These are phyloP conservation scores for Trichosurus vulpecula DNA, from an alignment of 2,797 vertebrate genomes.

Conservation along the genomic window DNA sequence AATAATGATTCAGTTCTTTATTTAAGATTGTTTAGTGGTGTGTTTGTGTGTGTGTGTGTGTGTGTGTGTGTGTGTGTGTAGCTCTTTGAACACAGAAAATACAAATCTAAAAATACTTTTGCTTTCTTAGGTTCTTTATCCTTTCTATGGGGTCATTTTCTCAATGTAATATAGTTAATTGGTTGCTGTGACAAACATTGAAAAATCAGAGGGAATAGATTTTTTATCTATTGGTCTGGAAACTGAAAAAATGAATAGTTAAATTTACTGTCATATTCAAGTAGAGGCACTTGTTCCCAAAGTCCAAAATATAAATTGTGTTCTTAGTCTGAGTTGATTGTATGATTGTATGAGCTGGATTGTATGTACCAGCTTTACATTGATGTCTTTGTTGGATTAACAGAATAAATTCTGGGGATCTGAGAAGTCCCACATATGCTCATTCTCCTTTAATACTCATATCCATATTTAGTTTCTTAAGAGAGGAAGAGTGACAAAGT, in stretches of 20 bases:
- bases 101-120: constrained; percentile 21
- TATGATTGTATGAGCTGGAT: no score
- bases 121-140: constrained; percentile 40
- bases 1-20: constrained; percentile 54
- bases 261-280: constrained; percentile 35
- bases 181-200: constrained; percentile 54
- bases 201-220: constrained; percentile 49
- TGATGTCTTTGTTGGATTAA: constrained; percentile 34
- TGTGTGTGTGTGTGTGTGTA: neutral
- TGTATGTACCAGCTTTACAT: neutral
- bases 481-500: constrained; percentile 42
- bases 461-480: constrained; percentile 45
- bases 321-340: constrained; percentile 43
- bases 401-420: neutral
- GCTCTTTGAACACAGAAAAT: constrained; percentile 26
- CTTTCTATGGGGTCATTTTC: constrained; percentile 29
- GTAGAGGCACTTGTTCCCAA: constrained; percentile 15
- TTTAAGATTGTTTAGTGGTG: neutral
- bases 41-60: no score
- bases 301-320: neutral
- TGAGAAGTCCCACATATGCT: neutral
- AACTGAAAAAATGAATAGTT: constrained; percentile 58
- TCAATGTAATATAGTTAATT: constrained; percentile 32
- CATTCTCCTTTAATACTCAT: constrained; percentile 14
- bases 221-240: constrained; percentile 52